A percentile compares a stretch with the other conserved stretches of the same genome.
Evolutionary conservation across 2,797 vertebrate genomes (phyloP).

Genomic region (Amazona finschi): DNA sequence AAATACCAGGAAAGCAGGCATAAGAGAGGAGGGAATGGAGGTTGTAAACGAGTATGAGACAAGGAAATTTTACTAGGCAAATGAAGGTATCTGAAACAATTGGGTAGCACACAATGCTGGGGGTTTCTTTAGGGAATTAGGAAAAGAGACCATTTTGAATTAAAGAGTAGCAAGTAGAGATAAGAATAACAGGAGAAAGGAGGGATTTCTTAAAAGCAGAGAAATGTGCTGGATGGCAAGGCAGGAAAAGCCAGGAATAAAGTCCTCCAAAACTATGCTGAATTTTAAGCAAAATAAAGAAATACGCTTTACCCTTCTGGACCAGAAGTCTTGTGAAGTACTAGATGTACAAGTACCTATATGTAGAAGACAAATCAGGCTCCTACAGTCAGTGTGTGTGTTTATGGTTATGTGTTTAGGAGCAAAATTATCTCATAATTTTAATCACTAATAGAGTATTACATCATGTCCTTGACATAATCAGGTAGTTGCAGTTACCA

Average conservation of each 20-base stretch:
- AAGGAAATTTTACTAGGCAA: background rate
- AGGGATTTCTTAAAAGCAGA: background rate
- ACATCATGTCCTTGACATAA: background rate
- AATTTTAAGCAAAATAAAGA: background rate
- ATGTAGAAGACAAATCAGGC: background rate
- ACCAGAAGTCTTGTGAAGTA: background rate
- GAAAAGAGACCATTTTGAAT: background rate
- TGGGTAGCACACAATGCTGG: rapidly evolving
- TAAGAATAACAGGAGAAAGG: background rate
- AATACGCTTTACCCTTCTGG: background rate
- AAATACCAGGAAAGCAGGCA: background rate
- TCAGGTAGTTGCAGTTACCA: background rate
- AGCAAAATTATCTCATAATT: background rate
- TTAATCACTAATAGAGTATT: background rate
- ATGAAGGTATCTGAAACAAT: background rate
- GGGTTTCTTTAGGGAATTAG: background rate
- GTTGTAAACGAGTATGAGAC: background rate
- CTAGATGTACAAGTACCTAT: background rate
- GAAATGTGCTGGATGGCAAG: background rate
- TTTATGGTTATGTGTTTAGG: background rate
- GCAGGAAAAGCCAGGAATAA: background rate
- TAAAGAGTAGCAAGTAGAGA: background rate
- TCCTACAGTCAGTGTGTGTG: background rate
- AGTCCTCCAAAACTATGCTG: background rate
- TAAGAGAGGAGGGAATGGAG: background rate